These are phyloP conservation scores for Lepus europaeus DNA, from an alignment of 2,113 vertebrate species.

Conservation along the genomic window DNA sequence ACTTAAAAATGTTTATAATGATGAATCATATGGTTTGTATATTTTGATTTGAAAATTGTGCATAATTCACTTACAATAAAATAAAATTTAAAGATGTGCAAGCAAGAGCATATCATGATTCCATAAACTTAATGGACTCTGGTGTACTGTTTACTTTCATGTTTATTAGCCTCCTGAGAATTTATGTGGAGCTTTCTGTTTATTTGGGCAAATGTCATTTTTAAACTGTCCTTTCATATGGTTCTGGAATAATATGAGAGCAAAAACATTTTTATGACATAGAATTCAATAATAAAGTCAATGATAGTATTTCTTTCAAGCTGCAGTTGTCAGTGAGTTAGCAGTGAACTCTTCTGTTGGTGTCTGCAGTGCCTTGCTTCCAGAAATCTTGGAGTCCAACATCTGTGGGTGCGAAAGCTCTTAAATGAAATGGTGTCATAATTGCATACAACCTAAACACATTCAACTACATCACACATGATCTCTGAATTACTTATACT, in stretches of 20 bases:
- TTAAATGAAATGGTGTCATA: too few species aligned
- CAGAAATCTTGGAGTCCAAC: too few species aligned
- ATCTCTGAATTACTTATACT: too few species aligned
- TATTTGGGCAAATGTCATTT: background rate
- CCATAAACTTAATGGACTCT: background rate
- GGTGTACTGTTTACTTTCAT: background rate
- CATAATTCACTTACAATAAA: background rate
- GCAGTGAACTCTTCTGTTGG: background rate
- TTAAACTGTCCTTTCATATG: background rate
- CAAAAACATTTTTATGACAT: background rate
- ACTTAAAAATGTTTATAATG: too few species aligned
- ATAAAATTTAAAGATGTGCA: background rate
- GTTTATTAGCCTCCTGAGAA: background rate
- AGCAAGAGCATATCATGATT: background rate
- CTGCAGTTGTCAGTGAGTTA: background rate
- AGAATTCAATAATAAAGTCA: background rate
- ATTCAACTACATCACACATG: too few species aligned
- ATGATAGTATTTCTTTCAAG: background rate
- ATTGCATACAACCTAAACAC: too few species aligned
- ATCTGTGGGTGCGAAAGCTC: too few species aligned
- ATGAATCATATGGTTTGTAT: too few species aligned
- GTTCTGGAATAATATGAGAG: background rate
- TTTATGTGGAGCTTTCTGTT: background rate
- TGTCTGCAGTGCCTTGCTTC: too few species aligned
- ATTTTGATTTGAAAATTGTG: background rate